A percentile compares a stretch with the other conserved stretches of the same genome.
phyloP scores from a whole-genome alignment of 2,113 vertebrate species.

The Terrapene triunguis region DNA sequence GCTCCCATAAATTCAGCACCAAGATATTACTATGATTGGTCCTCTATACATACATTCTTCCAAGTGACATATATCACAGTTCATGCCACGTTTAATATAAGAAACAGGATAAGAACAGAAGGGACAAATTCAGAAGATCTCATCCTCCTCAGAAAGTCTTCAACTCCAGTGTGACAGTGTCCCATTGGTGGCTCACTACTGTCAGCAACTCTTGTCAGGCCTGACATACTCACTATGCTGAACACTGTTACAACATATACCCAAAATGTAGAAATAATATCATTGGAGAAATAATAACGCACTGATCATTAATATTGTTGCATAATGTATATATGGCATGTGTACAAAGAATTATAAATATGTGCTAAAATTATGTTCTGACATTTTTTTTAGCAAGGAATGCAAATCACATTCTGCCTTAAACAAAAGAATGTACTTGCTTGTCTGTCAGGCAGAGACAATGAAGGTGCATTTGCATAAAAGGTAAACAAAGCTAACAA shows the following conservation, averaged over 20 bases:
- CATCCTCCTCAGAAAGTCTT: not conserved
- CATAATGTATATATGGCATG: not conserved
- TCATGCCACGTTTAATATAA: not conserved
- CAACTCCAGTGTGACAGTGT: not conserved
- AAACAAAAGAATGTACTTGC: not conserved
- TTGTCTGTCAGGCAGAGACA: not conserved
- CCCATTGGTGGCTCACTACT: not conserved
- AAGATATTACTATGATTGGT: not conserved
- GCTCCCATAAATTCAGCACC: not conserved
- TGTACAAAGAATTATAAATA: not conserved
- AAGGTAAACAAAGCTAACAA: not conserved
- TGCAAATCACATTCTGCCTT: not conserved
- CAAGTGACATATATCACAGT: not conserved
- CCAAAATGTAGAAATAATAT: not conserved
- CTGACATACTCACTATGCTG: not conserved
- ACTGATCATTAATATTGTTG: not conserved
- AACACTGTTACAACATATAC: not conserved
- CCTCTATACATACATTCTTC: not conserved
- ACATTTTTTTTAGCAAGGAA: not conserved
- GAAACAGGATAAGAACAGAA: not conserved
- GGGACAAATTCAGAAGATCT: not conserved
- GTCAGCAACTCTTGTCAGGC: not conserved
- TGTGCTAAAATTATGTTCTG: not conserved
- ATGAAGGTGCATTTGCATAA: not conserved
- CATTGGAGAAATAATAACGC: not conserved